phyloP scores from a whole-genome alignment of 1,140 invertebrate species.

The Dendroctonus ponderosae region DNA sequence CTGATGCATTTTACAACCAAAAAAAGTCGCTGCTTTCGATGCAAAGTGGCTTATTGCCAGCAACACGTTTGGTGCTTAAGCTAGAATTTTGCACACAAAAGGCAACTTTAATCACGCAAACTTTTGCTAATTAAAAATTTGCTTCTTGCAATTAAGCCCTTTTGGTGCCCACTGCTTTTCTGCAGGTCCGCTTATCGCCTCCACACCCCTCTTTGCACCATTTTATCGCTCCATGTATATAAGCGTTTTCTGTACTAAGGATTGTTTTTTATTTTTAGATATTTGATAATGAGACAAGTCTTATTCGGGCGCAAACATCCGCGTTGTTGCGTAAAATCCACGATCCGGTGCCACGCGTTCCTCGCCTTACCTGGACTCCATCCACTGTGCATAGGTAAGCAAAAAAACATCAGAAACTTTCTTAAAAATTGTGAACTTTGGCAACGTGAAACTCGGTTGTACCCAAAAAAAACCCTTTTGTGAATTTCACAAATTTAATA shows the following conservation, averaged over 20 bases:
- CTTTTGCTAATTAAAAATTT: too few species aligned
- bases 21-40: too few species aligned
- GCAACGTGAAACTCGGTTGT: not conserved
- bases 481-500: not conserved
- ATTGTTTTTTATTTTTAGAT: constrained; percentile 54
- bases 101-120: too few species aligned
- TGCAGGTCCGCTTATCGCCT: too few species aligned
- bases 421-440: not conserved
- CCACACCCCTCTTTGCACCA: too few species aligned
- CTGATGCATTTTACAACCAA: too few species aligned
- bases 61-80: too few species aligned
- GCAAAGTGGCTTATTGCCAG: too few species aligned
- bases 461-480: not conserved
- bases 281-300: constrained; percentile 76
- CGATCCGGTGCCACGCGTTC: constrained; percentile 66
- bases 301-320: constrained; percentile 73
- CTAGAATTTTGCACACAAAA: too few species aligned
- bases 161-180: too few species aligned
- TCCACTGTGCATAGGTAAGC: constrained; percentile 44
- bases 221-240: too few species aligned
- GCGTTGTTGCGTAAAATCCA: constrained; percentile 70
- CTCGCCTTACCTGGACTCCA: constrained; percentile 54
- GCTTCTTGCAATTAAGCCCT: too few species aligned
- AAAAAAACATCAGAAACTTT: constrained; percentile 9
- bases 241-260: not conserved